phyloP scores from a whole-genome alignment of 2,113 vertebrate species.

The Rutilus rutilus region DNA sequence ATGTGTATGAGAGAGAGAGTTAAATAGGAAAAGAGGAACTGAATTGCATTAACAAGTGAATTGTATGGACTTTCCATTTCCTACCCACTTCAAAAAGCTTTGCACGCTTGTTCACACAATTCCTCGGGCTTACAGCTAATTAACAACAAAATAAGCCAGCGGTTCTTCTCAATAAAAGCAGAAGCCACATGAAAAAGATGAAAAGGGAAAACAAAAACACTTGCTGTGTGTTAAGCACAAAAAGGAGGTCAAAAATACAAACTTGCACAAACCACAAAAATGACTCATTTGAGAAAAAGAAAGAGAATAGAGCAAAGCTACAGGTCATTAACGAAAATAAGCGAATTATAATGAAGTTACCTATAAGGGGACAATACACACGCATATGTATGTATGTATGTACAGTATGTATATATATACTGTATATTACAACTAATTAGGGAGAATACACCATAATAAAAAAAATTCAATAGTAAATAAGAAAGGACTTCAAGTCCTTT shows the following conservation, averaged over 20 bases:
- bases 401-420: no score
- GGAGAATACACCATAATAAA: no score
- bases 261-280: not conserved
- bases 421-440: no score
- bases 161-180: conserved; percentile 5
- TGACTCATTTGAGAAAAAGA: not conserved
- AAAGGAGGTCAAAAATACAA: not conserved
- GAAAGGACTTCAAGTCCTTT: no score
- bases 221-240: not conserved
- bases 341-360: not conserved
- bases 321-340: not conserved
- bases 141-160: conserved; percentile 26
- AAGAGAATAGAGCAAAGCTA: not conserved
- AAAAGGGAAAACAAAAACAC: conserved; percentile 13
- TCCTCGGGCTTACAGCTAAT: conserved; percentile 24
- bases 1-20: not conserved
- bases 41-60: not conserved
- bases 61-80: conserved; percentile 3
- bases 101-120: conserved; percentile 34
- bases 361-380: no score
- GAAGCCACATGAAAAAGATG: conserved; percentile 20
- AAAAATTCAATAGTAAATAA: no score
- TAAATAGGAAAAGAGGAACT: not conserved
- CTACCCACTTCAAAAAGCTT: conserved; percentile 20
- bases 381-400: no score